Conservation (phyloP, 1,140 invertebrate genomes). For the Trichoplusia ni region DNA sequence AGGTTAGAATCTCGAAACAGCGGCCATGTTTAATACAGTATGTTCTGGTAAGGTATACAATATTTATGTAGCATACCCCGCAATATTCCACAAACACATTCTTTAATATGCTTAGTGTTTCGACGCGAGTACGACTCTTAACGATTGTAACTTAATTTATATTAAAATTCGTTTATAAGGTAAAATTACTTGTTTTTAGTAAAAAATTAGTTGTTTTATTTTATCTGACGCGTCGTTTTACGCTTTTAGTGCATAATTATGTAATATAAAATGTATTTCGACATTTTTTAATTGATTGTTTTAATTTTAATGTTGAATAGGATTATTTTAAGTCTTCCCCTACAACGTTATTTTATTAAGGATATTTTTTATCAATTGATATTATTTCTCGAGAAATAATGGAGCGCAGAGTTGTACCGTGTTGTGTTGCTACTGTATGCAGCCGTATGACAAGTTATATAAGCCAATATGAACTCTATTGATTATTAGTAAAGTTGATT, state of each 20-base stretch:
- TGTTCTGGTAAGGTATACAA: constrained; percentile 11
- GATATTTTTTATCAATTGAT: background rate
- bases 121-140: background rate
- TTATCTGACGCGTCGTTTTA: no score
- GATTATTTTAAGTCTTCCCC: no score
- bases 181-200: background rate
- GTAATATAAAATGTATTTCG: no score
- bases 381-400: background rate
- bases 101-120: background rate
- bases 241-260: no score
- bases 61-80: background rate
- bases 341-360: no score
- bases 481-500: constrained; percentile 15
- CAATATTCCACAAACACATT: background rate
- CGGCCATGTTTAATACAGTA: no score
- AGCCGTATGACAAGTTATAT: constrained; percentile 36
- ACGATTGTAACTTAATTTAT: background rate
- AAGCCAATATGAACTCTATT: constrained; percentile 40
- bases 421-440: background rate
- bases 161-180: background rate
- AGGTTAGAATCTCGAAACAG: no score
- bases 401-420: background rate
- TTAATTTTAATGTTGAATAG: no score
- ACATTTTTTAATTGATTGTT: no score
- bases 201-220: no score